Conservation (phyloP, 1,140 invertebrate genomes). For the Popillia japonica region DNA sequence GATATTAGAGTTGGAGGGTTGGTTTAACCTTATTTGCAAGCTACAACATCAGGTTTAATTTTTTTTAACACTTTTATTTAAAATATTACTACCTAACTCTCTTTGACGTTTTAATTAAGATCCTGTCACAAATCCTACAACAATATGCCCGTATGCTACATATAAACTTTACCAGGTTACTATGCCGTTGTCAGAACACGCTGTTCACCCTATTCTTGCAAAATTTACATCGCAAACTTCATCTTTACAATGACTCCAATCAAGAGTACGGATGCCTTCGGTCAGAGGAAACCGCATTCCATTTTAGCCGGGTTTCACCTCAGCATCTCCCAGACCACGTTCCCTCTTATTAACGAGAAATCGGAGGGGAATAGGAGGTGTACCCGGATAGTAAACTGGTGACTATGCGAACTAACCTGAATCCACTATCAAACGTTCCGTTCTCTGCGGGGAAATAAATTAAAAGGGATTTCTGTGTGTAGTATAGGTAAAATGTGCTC, state of each 20-base stretch:
- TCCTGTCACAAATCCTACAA: no score
- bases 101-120: no score
- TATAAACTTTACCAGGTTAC: no score
- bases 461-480: background rate
- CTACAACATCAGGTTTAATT: no score
- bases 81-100: no score
- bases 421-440: background rate
- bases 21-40: background rate
- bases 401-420: background rate
- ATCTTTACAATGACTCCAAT: constrained; percentile 11
- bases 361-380: background rate
- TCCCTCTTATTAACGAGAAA: background rate
- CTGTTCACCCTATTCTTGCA: background rate
- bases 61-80: no score
- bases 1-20: background rate
- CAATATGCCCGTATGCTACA: no score
- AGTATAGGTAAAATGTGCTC: background rate
- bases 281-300: background rate
- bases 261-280: background rate
- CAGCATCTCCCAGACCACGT: background rate
- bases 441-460: background rate
- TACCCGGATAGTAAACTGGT: background rate
- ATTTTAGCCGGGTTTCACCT: background rate
- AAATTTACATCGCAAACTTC: background rate
- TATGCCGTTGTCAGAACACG: background rate